Conservation (phyloP, 2,888 invertebrate genomes). For the Diplolepis rosae region DNA sequence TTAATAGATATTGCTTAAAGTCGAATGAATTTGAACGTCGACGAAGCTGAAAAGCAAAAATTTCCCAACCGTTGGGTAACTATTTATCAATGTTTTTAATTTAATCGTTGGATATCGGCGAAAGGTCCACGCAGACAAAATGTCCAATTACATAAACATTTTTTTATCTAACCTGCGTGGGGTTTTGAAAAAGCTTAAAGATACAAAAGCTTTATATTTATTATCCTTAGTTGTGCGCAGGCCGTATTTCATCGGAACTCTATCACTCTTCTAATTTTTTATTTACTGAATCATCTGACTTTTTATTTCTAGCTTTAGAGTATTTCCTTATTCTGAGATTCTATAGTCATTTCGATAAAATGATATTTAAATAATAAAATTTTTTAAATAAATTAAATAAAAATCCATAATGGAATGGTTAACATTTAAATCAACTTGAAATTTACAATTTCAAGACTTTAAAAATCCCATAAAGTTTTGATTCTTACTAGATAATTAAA, state of each 20-base stretch:
- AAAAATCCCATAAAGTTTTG: not conserved
- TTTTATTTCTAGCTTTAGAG: not conserved
- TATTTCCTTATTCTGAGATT: not conserved
- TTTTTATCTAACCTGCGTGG: not conserved
- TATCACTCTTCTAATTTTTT: constrained; percentile 15
- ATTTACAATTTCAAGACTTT: not conserved
- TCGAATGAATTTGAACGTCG: constrained; percentile 13
- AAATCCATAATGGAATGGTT: not conserved
- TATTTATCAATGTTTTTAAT: constrained; percentile 2
- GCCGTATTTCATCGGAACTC: constrained; percentile 13
- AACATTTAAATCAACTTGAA: not conserved
- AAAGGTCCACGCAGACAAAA: constrained; percentile 10
- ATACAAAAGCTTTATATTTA: constrained; percentile 13
- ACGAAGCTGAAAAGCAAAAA: constrained; percentile 28
- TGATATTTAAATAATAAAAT: not conserved
- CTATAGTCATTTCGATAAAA: not conserved
- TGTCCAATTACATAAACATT: constrained; percentile 10
- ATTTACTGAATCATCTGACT: not conserved
- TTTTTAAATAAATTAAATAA: not conserved
- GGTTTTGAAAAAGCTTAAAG: constrained; percentile 18
- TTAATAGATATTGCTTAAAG: constrained; percentile 30
- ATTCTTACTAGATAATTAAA: not conserved
- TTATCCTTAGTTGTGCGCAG: constrained; percentile 9
- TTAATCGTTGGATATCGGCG: constrained; percentile 15
- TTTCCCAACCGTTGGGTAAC: constrained; percentile 3